Base-by-base conservation (phyloP, 2,888 invertebrate species). In the Toxonevra muliebris region DNA sequence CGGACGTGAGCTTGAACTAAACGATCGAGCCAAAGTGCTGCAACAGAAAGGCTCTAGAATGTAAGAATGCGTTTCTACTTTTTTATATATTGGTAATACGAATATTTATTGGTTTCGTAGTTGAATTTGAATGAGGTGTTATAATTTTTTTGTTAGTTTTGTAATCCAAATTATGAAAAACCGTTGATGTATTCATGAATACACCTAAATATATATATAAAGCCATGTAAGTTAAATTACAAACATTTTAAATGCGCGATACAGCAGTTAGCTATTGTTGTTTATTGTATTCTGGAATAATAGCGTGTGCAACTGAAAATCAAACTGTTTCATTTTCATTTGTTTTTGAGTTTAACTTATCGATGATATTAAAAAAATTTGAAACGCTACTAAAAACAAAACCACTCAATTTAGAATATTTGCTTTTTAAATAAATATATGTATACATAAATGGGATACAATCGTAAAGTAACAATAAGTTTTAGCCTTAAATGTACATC, bases 1-100 rank as follows among this genome's bases (percentile, higher is more conserved):
- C 81, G 91, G 91, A 75, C 91, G 91, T 80, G 94, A 95, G 84
- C 90, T 93, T 75, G 95, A 96, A 85, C 92, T 95, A 68, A 95
- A 94, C 74, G 96, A 96, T 86, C 89, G 94, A 82, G 96, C 95
- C 71, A 96, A 96, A 89, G 95, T 96, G 79, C 89, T 97, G 80
- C 96, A 96, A 86, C 95, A 96, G 86, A 96, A 95, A 87, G 96
- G 96, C 77, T 95, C 96, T 79, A 90, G 96, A 82, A 96, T 96
- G 95, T 96, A 93, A 92, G 83, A 76, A 63, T 54, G 54, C 48
- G 62, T 52, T 58, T 64, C 42, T 41, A 45, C 15, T 62, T 65
- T 61, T n/a, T 45, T 67, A 61, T 52, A 41, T 57, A 20, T 9
- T 41, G 61, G 42, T 52, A 60, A 61, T 60, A 53, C 69, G 61